These are phyloP conservation scores for Pandemis corylana DNA, from an alignment of 2,888 invertebrate species.

Conservation along the genomic window DNA sequence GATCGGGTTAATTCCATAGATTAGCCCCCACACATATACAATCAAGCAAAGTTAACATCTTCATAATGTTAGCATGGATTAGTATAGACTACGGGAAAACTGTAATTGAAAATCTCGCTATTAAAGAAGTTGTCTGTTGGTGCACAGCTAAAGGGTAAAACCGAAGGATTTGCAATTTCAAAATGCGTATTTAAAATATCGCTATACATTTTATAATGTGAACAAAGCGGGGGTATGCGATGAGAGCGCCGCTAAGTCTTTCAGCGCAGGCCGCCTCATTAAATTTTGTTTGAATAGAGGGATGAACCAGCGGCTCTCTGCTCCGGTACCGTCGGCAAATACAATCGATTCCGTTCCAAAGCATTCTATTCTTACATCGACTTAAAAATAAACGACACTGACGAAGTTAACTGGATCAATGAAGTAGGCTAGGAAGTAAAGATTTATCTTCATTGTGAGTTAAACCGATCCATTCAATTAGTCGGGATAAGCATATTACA, in stretches of 20 bases:
- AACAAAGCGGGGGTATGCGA: slow-evolving; percentile 18
- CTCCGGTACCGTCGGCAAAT: slow-evolving; percentile 55
- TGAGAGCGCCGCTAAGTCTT: slow-evolving; percentile 30
- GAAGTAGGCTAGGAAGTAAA: not conserved
- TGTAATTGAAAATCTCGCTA: too few species aligned
- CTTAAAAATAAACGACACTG: not conserved
- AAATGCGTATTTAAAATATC: slow-evolving; percentile 13
- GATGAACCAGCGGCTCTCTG: slow-evolving; percentile 64
- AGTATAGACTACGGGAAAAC: too few species aligned
- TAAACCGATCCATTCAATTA: not conserved
- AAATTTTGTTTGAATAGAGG: slow-evolving; percentile 83
- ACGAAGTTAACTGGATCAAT: not conserved
- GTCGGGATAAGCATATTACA: not conserved
- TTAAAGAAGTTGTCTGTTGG: not conserved
- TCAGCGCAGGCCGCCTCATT: slow-evolving; percentile 74
- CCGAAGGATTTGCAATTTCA: not conserved
- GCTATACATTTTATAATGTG: not conserved
- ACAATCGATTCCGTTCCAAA: slow-evolving; percentile 28
- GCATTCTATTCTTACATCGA: slow-evolving; percentile 7
- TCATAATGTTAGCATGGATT: too few species aligned
- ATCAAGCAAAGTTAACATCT: too few species aligned
- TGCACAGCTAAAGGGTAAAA: not conserved
- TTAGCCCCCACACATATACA: too few species aligned
- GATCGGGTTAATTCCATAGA: too few species aligned
- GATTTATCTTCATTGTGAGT: not conserved